phyloP scores from a whole-genome alignment of 1,140 invertebrate species.

The Drosophila tropicalis region DNA sequence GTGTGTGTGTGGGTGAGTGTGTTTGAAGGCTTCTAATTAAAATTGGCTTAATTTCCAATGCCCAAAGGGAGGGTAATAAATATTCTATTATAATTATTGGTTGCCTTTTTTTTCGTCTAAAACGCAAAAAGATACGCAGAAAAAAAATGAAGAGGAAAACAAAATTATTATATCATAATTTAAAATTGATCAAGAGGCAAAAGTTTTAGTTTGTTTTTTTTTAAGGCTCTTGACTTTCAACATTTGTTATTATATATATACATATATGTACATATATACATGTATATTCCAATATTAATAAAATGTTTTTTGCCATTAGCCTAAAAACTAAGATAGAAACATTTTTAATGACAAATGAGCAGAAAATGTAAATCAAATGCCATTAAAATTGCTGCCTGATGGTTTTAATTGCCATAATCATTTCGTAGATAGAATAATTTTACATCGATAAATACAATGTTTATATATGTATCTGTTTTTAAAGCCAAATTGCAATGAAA shows the following conservation, averaged over 20 bases:
- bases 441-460: constrained; percentile 15
- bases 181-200: background rate
- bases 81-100: constrained; percentile 42
- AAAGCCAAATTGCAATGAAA: too few species aligned
- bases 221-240: background rate
- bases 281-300: background rate
- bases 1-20: background rate
- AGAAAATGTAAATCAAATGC: constrained; percentile 74
- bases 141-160: constrained; percentile 9
- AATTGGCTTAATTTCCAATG: constrained; percentile 71
- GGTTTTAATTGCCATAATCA: constrained; percentile 55
- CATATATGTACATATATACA: background rate
- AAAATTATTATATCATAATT: background rate
- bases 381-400: constrained; percentile 65
- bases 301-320: constrained; percentile 43
- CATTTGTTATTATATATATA: background rate
- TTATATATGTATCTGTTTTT: too few species aligned
- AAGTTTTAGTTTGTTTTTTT: background rate
- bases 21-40: constrained; percentile 54
- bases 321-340: constrained; percentile 59
- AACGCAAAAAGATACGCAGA: background rate
- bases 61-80: constrained; percentile 49
- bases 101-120: background rate
- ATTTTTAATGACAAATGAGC: constrained; percentile 72
- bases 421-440: background rate